Conservation (phyloP, 2,797 vertebrate species). For the Rallus crepitans region DNA sequence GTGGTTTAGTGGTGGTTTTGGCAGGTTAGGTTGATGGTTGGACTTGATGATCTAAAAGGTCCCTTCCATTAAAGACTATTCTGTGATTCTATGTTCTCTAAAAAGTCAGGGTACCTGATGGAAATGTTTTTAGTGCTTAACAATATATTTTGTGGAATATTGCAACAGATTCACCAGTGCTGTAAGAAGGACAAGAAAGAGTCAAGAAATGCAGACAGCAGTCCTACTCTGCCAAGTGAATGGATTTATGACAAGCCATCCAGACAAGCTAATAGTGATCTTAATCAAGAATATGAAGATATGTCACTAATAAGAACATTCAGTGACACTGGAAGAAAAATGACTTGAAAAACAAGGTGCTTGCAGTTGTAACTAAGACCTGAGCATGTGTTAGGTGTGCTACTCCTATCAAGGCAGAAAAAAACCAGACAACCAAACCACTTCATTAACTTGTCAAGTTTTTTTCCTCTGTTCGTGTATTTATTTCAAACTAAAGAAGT, state of each 20-base stretch:
- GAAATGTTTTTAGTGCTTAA: neutral
- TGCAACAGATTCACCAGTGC: neutral
- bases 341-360: neutral
- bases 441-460: neutral
- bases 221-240: neutral
- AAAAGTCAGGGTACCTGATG: neutral
- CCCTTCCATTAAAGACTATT: too few species aligned
- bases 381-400: accelerated
- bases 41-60: too few species aligned
- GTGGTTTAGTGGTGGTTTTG: too few species aligned
- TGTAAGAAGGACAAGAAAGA: neutral
- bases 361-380: neutral
- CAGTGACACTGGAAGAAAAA: neutral
- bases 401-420: neutral
- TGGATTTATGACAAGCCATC: neutral
- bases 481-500: neutral
- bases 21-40: too few species aligned
- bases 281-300: conserved; percentile 23
- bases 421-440: neutral
- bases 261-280: neutral
- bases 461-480: neutral
- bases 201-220: neutral
- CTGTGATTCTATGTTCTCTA: neutral
- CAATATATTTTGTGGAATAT: neutral
- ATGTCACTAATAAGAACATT: neutral